phyloP scores from a whole-genome alignment of 2,113 vertebrate species.

The Mesitornis unicolor region DNA sequence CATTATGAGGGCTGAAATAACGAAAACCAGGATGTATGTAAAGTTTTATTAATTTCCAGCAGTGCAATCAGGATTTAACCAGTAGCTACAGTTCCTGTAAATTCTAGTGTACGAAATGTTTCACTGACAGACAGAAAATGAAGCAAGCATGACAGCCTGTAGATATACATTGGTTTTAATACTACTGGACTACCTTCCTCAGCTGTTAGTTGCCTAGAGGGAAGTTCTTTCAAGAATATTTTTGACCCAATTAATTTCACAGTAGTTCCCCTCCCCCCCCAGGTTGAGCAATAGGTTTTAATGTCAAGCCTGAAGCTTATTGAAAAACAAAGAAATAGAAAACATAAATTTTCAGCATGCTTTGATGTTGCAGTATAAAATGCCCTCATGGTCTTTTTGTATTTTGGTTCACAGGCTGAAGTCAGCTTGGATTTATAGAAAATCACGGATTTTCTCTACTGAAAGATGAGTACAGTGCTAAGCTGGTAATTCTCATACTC shows the following conservation, averaged over 20 bases:
- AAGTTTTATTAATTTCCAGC: not conserved
- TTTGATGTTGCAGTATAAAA: not conserved
- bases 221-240: conserved; percentile 36
- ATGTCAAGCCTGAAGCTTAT: not conserved
- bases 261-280: not conserved
- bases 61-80: not conserved
- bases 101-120: not conserved
- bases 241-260: conserved; percentile 55
- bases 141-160: not conserved
- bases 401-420: not conserved
- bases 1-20: not conserved
- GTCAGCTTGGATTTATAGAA: not conserved
- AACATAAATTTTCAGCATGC: not conserved
- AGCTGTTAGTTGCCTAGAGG: conserved; percentile 54
- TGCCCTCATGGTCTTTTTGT: not conserved
- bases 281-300: not conserved
- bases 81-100: not conserved
- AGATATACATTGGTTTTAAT: not conserved
- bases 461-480: not conserved
- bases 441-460: not conserved
- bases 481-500: not conserved
- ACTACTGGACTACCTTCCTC: conserved; percentile 23
- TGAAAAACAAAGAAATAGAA: not conserved
- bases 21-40: not conserved
- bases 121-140: not conserved